Evolutionary conservation across 2,888 invertebrate genomes (phyloP).

Genomic region (Netelia fuscicornis): DNA sequence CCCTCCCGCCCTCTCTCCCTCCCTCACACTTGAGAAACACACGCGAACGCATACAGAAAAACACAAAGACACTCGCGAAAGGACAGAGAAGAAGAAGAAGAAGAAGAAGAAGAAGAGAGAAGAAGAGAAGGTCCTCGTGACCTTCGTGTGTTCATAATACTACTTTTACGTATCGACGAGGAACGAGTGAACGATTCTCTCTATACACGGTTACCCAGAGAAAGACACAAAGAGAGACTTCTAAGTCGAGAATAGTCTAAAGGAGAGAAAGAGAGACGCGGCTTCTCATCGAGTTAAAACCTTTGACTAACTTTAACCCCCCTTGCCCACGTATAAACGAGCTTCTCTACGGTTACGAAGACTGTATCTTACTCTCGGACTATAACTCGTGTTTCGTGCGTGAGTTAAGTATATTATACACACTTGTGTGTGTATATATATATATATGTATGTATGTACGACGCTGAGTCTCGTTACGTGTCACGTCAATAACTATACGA

Average conservation of each 20-base stretch:
- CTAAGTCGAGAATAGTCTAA: not conserved
- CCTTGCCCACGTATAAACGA: not conserved
- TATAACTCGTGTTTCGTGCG: not conserved
- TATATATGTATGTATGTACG: not conserved
- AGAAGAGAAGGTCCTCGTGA: conserved; percentile 12
- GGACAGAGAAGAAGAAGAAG: not conserved
- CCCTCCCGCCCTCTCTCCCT: not conserved
- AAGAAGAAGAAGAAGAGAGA: not conserved
- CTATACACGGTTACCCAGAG: not conserved
- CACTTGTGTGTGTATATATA: not conserved
- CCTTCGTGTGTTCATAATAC: conserved; percentile 7
- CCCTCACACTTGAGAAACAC: not conserved
- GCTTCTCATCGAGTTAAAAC: conserved; percentile 36
- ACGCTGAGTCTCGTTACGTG: conserved; percentile 43
- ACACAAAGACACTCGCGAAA: no score
- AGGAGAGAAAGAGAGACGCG: not conserved
- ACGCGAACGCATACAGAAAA: not conserved
- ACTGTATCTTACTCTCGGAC: not conserved
- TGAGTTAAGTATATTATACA: not conserved
- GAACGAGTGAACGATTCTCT: conserved; percentile 22
- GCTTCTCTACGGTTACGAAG: not conserved
- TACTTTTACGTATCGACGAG: conserved; percentile 5
- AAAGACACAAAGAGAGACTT: conserved; percentile 23
- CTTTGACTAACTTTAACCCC: conserved; percentile 42
- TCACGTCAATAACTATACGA: conserved; percentile 44